Evolutionary conservation across 2,797 vertebrate genomes (phyloP).

Genomic region (Lacerta viridis): DNA sequence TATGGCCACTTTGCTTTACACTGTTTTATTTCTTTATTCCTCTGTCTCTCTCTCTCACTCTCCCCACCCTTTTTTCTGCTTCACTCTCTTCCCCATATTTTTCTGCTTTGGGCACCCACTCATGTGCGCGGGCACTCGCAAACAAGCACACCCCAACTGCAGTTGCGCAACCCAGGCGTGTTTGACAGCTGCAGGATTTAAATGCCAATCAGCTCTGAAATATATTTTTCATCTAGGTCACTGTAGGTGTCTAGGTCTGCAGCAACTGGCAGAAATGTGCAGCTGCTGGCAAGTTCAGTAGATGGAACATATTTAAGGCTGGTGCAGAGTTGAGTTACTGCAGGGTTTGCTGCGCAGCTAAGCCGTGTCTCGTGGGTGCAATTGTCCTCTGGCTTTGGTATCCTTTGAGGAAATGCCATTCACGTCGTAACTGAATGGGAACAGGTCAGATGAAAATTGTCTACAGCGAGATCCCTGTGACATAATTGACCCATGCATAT

Average conservation of each 20-base stretch:
- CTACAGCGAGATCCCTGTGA: neutral
- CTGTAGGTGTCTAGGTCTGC: conserved; percentile 29
- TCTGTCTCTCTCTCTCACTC: neutral
- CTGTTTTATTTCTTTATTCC: conserved; percentile 46
- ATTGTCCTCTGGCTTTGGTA: conserved; percentile 61
- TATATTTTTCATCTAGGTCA: conserved; percentile 38
- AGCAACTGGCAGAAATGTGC: conserved; percentile 42
- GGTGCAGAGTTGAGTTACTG: neutral
- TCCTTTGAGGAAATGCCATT: conserved; percentile 57
- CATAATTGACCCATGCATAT: accelerated
- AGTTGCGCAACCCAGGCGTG: conserved; percentile 36
- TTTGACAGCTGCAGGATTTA: conserved; percentile 37
- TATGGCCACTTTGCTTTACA: conserved; percentile 23
- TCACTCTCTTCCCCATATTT: neutral
- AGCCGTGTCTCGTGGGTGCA: conserved; percentile 9
- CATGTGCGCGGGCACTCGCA: conserved; percentile 17
- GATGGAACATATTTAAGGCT: conserved; percentile 11
- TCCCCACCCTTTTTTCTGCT: neutral
- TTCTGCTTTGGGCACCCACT: conserved; percentile 28
- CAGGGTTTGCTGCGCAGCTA: conserved; percentile 21
- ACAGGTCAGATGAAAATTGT: conserved; percentile 56
- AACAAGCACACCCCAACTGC: conserved; percentile 20
- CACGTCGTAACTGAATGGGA: conserved; percentile 56
- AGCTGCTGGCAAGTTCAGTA: conserved; percentile 34
- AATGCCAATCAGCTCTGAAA: conserved; percentile 41